A percentile compares a stretch with the other conserved stretches of the same genome.
Evolutionary conservation across 2,888 invertebrate genomes (phyloP).

Genomic region (Heterodera filipjevi): DNA sequence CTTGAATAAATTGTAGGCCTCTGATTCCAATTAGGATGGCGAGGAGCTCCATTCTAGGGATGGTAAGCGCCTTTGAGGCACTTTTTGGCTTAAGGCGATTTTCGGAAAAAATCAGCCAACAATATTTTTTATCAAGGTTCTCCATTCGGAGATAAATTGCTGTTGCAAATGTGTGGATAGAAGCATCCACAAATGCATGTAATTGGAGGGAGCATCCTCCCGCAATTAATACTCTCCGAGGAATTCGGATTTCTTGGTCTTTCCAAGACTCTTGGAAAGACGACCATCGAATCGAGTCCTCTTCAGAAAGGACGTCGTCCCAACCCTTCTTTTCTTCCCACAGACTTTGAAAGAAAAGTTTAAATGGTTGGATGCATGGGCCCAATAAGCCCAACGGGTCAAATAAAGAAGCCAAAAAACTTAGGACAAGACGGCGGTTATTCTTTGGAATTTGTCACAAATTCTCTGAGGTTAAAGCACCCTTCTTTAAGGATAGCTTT

Average conservation of each 20-base stretch:
- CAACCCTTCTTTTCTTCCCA: conserved; percentile 35
- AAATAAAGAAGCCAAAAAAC: conserved; percentile 30
- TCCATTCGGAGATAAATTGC: conserved; percentile 31
- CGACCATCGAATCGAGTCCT: conserved; percentile 14
- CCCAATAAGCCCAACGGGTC: conserved; percentile 38
- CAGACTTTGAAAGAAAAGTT: conserved; percentile 37
- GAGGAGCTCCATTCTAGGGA: conserved; percentile 28
- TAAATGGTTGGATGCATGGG: conserved; percentile 28
- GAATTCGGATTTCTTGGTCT: not conserved
- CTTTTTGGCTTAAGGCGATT: not conserved
- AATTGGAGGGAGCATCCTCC: conserved; percentile 15
- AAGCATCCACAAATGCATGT: conserved; percentile 42
- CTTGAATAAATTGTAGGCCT: not conserved
- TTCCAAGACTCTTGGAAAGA: not conserved
- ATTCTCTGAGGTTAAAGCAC: conserved; percentile 22
- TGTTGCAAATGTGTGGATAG: conserved; percentile 32
- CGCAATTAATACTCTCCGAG: not conserved
- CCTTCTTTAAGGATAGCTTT: conserved; percentile 24
- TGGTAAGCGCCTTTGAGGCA: conserved; percentile 13
- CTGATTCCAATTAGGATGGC: not conserved
- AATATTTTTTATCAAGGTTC: not conserved
- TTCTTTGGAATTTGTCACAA: not conserved
- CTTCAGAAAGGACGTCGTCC: conserved; percentile 22
- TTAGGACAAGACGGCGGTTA: conserved; percentile 25
- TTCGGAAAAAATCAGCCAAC: conserved; percentile 21